Evolutionary conservation across 2,113 vertebrate genomes (phyloP), one percentile per base, ranked within the genome.

Genomic region (Octodon degus): DNA sequence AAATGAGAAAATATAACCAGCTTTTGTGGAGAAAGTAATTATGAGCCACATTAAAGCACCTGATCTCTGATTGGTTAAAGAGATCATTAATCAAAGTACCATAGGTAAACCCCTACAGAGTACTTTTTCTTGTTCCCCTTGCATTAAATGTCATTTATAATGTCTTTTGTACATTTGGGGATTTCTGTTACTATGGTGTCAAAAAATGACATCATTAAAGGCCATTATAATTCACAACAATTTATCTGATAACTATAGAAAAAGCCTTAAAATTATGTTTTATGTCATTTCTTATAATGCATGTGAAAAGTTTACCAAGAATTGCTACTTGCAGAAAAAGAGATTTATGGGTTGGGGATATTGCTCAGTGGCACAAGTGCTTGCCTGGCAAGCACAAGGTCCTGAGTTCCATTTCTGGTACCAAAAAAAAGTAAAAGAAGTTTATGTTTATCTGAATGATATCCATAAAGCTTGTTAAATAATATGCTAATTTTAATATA

Each of bases 261-360:
- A 93, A 82, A 58, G 1, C 0, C 11, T 93, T 97, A 40, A 90
- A 70, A 72, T 86, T 7, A 3, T 22, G 37, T 20, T 89, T 68
- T 92, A 17, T 82, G 5, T 32, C n/a, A 82, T 92, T 96, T 94
- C 50, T 94, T 87, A 62, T 30, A 22, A 86, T 63, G 16, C 67
- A 17, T 82, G 81, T 62, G 34, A 58, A 92, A 89, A 65, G 27
- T 58, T 76, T 63, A 65, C 27, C 40, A 86, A 89, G 47, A 74
- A 40, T 92, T 90, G 19, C 13, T 63, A 0, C 82, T 89, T 72
- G 92, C 47, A 86, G 79, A 60, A 74, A 72, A 88, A 76, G 58
- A 40, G 63, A 17, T 80, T 92, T 34, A 40, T 72, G 11, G 14
- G 55, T 12, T 55, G 55, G 14, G 55, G 55, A 55, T 55, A 16